These are phyloP conservation scores for Cryptocheilus praepositus DNA, from an alignment of 2,888 invertebrate species.

Conservation along the genomic window DNA sequence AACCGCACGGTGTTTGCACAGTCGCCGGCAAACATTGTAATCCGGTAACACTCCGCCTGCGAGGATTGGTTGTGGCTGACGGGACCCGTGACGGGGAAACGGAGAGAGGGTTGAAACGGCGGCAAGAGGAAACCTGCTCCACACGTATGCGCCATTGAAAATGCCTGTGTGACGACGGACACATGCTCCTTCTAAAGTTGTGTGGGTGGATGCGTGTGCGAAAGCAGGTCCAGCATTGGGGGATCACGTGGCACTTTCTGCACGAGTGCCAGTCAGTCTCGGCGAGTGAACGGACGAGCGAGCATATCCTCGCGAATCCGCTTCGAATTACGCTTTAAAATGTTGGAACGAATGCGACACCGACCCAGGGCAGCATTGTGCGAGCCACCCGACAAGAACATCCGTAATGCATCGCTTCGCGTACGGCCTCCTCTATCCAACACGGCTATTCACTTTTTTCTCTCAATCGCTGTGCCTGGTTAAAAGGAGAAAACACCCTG, in stretches of 20 bases:
- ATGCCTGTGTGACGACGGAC: conserved; percentile 6
- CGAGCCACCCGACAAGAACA: background rate
- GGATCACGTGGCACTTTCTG: conserved; percentile 44
- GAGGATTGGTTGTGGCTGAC: conserved; percentile 52
- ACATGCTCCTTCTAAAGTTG: background rate
- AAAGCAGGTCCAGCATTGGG: conserved; percentile 9
- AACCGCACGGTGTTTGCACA: conserved; percentile 58
- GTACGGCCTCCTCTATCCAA: too few species aligned
- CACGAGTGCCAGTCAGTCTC: conserved; percentile 46
- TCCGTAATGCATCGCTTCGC: too few species aligned
- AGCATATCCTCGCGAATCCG: conserved; percentile 41
- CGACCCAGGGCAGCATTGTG: conserved; percentile 6
- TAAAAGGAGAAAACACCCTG: too few species aligned
- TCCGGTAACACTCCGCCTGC: conserved; percentile 62
- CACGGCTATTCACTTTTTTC: too few species aligned
- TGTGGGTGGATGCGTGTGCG: conserved; percentile 16
- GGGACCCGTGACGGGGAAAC: conserved; percentile 16
- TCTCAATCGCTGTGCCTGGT: too few species aligned
- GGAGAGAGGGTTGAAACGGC: conserved; percentile 7
- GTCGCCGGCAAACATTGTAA: conserved; percentile 66
- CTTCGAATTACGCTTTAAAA: conserved; percentile 42
- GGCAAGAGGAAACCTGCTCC: conserved; percentile 15
- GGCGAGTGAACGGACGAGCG: conserved; percentile 43
- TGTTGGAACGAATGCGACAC: conserved; percentile 40
- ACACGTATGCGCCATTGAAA: background rate